phyloP scores from a whole-genome alignment of 2,888 invertebrate genomes.

The Horisme vitalbata region DNA sequence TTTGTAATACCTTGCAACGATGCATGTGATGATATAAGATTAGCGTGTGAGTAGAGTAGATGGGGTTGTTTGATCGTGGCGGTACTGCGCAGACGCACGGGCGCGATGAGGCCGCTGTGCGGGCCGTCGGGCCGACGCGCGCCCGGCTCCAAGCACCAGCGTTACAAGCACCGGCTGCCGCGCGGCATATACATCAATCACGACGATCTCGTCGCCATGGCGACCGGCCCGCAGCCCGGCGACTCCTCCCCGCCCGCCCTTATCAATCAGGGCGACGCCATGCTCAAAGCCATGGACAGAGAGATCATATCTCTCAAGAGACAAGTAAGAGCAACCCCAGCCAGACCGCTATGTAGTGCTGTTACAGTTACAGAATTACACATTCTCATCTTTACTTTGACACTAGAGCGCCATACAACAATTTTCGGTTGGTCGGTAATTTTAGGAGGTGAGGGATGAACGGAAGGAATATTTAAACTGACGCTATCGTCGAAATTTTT shows the following conservation, averaged over 20 bases:
- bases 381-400: constrained; percentile 69
- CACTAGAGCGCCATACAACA: constrained; percentile 25
- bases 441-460: constrained; percentile 64
- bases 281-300: constrained; percentile 95
- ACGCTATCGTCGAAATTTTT: constrained; percentile 51
- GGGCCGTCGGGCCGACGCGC: constrained; percentile 86
- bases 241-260: constrained; percentile 75
- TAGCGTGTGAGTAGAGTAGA: constrained; percentile 44
- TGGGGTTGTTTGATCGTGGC: constrained; percentile 63
- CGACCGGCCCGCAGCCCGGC: constrained; percentile 87
- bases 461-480: constrained; percentile 39
- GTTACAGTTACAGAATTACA: constrained; percentile 55
- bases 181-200: constrained; percentile 99
- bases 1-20: constrained; percentile 38
- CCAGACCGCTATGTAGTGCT: constrained; percentile 61
- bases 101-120: constrained; percentile 90
- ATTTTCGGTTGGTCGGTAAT: constrained; percentile 52
- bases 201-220: constrained; percentile 97
- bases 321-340: constrained; percentile 90
- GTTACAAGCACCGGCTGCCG: constrained; percentile 93
- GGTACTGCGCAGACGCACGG: constrained; percentile 88
- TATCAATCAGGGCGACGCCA: constrained; percentile 88
- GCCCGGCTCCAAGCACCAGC: constrained; percentile 75
- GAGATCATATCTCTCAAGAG: constrained; percentile 97
- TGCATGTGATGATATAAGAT: constrained; percentile 47